Evolutionary conservation across 2,888 invertebrate species (phyloP), one percentile per base, ranked within the genome.

Genomic region (Altica lythri): DNA sequence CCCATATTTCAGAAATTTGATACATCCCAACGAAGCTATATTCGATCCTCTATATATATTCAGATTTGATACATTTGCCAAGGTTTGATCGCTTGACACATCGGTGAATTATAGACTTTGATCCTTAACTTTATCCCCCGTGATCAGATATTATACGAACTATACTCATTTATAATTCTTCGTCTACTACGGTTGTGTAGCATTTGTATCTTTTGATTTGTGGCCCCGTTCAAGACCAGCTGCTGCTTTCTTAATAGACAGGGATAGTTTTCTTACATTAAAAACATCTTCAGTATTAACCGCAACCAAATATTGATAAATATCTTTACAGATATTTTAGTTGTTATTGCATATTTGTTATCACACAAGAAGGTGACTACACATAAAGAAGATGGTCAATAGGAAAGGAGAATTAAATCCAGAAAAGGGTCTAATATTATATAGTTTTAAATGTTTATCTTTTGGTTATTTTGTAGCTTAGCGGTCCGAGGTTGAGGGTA

Each of bases 51-150:
- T 48, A 46, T 50, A 48, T 52, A 38, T 53, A 50, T 53, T 58
- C 62, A 57, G 44, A 55, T 62, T 62, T 62, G 62, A 60, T 62
- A 57, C 60, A 60, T 62, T 58, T 55, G 62, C 60, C 51, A 57
- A 56, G 54, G 60, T 60, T 58, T 62, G 58, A 62, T 59, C 57
- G 40, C 53, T 40, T 59, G 62, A 62, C 59, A 55, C 29, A 32
- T 55, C 56, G 22, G 56, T 58, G 58, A 62, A 55, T 60, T 62
- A 62, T 62, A 46, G 54, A 53, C 58, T 52, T 49, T 55, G 60
- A 62, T 62, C 60, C 55, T 60, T 55, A 59, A 59, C 59, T 59
- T 56, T 60, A 57, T 55, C 50, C 55, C 55, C 53, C 55, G 55
- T 55, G 57, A 60, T 52, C 57, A 53, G 56, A 53, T 58, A 60